phyloP scores from a whole-genome alignment of 1,140 invertebrate species.

The Sinonovacula constricta region DNA sequence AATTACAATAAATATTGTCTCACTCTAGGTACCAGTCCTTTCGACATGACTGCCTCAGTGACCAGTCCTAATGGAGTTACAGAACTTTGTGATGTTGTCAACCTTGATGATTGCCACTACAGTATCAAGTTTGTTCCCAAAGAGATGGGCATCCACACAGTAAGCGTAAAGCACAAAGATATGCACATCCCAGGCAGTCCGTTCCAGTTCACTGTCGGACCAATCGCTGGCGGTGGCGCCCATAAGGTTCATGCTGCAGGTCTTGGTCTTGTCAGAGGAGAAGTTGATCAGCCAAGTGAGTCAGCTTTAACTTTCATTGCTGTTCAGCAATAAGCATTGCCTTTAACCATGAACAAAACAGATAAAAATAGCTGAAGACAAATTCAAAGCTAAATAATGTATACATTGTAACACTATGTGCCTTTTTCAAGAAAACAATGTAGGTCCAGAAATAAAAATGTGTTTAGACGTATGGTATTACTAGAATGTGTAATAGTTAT shows the following conservation, averaged over 20 bases:
- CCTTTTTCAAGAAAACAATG: no score
- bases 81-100: constrained; percentile 80
- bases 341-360: no score
- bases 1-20: no score
- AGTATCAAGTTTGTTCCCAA: constrained; percentile 99
- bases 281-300: constrained; percentile 85
- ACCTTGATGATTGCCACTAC: constrained; percentile 95
- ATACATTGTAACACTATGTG: no score
- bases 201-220: constrained; percentile 83
- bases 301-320: no score
- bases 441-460: no score
- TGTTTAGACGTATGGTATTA: no score
- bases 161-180: constrained; percentile 97
- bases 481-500: no score
- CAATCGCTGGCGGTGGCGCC: constrained; percentile 87
- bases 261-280: constrained; percentile 92
- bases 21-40: constrained; percentile 89
- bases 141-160: constrained; percentile 97
- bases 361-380: no score
- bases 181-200: constrained; percentile 94
- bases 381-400: no score
- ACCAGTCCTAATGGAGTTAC: constrained; percentile 92
- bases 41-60: constrained; percentile 94
- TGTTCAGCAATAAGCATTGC: no score
- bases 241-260: constrained; percentile 93